A percentile compares a stretch with the other conserved stretches of the same genome.
Evolutionary conservation across 2,113 vertebrate species (phyloP).

Genomic region (Psephotus haematonotus): DNA sequence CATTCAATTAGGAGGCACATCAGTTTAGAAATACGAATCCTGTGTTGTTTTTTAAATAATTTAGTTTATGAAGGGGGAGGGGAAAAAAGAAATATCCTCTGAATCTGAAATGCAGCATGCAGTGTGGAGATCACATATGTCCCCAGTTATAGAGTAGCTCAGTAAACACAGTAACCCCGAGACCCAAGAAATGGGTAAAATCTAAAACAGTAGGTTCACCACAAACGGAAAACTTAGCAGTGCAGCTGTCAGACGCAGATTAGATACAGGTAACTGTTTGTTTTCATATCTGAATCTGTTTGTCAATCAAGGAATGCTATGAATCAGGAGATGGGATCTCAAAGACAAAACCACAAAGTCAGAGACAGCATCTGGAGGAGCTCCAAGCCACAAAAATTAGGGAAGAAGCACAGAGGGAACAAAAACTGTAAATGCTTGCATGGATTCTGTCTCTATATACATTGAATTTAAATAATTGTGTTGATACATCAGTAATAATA

Average conservation of each 20-base stretch:
- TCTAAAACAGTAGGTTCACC: background rate
- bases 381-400: conserved; percentile 91
- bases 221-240: background rate
- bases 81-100: conserved; percentile 18
- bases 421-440: conserved; percentile 58
- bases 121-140: background rate
- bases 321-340: conserved; percentile 83
- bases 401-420: conserved; percentile 70
- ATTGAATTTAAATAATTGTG: conserved; percentile 75
- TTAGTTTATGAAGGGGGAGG: conserved; percentile 29
- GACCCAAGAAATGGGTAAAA: background rate
- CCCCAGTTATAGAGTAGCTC: background rate
- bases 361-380: conserved; percentile 78
- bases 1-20: conserved; percentile 51
- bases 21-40: conserved; percentile 57
- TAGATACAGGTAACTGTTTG: conserved; percentile 82
- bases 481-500: conserved; percentile 72
- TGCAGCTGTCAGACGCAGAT: conserved; percentile 77
- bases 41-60: conserved; percentile 52
- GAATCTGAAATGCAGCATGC: conserved; percentile 26
- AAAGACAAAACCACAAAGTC: conserved; percentile 83
- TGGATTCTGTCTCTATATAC: conserved; percentile 61
- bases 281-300: conserved; percentile 87
- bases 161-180: background rate
- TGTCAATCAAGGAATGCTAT: conserved; percentile 84